Evolutionary conservation across 2,888 invertebrate species (phyloP), one percentile per base, ranked within the genome.

Genomic region (Xiphydria camelus): DNA sequence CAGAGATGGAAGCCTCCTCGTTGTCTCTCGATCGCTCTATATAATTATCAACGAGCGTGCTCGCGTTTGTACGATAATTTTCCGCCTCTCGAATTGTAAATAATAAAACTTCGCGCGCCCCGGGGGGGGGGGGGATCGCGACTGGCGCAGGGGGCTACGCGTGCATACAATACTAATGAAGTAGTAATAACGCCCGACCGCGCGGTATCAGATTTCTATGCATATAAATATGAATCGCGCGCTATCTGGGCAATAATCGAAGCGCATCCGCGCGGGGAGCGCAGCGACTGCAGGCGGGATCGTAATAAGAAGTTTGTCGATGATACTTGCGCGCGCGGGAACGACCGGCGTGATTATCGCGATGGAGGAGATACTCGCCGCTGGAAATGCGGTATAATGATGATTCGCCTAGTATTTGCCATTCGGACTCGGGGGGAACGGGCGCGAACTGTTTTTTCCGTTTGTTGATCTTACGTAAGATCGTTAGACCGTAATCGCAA

Each of bases 191-290:
- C 29, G 12, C 7, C 4, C 10, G n/a, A 4, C 12, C 29, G 14
- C 35, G 45, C n/a, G n/a, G n/a, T 45, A 51, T 53, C 47, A 49
- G 43, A 34, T 35, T 46, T 41, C 45, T 43, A 47, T 50, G 50
- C 47, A 50, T 53, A 53, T 51, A 51, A 48, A 48, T 50, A 50
- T 35, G 45, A 45, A 47, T 43, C 38, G 31, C 41, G 4, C 9
- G 34, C 41, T 45, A 54, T 52, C 47, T 36, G 25, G 15, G 41
- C 34, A 47, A 44, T 49, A 42, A 49, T 46, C 49, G 47, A 52
- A 43, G 49, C 49, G 44, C 31, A 47, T 46, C 46, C 34, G 19
- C 22, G 23, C 12, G 4, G 9, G 4, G 19, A 34, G 10, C 2
- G 17, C 12, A 7, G 43, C 31, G 42, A 9, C n/a, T n/a, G n/a